Evolutionary conservation across 2,113 vertebrate genomes (phyloP).

Genomic region (Leucopternis melanops): DNA sequence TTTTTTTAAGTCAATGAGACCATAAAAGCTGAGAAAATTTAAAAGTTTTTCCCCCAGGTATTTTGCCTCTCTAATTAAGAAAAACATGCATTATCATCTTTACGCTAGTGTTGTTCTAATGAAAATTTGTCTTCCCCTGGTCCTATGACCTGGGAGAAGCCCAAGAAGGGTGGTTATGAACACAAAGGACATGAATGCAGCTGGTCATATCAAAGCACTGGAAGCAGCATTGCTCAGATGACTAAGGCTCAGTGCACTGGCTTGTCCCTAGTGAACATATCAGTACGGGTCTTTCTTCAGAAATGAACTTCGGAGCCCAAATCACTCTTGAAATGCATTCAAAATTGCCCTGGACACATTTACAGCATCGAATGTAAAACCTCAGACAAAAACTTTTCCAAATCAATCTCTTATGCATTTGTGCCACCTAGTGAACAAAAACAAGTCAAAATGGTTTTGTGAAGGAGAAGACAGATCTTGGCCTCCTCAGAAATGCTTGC

Average conservation of each 20-base stretch:
- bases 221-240: not conserved
- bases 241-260: not conserved
- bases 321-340: not conserved
- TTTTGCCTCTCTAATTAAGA: not conserved
- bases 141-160: not conserved
- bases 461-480: not conserved
- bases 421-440: slow-evolving; percentile 61
- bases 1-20: not conserved
- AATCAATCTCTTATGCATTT: not conserved
- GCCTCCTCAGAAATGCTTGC: not conserved
- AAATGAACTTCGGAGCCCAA: not conserved
- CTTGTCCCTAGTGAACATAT: not conserved
- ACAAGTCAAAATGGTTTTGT: not conserved
- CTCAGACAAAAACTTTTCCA: not conserved
- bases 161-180: not conserved
- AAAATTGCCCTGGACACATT: not conserved
- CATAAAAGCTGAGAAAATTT: not conserved
- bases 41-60: not conserved
- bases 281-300: not conserved
- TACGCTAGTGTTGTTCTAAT: not conserved
- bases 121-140: not conserved
- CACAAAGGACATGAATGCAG: not conserved
- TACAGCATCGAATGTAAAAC: not conserved
- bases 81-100: not conserved
- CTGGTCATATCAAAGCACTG: not conserved